Percentiles rank a stretch among this genome's conserved stretches.
These are phyloP conservation scores for Rhorus exstirpatorius DNA, from an alignment of 2,888 invertebrate species.

Conservation along the genomic window DNA sequence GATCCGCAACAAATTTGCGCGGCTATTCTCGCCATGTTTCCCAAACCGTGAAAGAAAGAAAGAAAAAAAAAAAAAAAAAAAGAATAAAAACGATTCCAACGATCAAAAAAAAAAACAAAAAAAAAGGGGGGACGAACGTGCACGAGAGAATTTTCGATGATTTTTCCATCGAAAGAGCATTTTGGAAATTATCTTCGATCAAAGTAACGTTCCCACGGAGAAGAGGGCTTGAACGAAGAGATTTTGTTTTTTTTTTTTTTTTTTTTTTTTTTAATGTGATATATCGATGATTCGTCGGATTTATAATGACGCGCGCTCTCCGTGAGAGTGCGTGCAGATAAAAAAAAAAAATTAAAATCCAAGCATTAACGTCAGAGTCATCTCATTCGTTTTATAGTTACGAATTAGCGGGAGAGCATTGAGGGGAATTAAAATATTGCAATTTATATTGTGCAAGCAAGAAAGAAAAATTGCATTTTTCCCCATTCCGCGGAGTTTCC, in stretches of 20 bases:
- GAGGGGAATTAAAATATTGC: too few species aligned
- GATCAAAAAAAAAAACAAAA: not conserved
- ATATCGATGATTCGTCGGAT: slow-evolving; percentile 68
- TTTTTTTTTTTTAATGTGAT: slow-evolving; percentile 67
- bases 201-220: not conserved
- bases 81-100: slow-evolving; percentile 48
- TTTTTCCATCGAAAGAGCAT: slow-evolving; percentile 14
- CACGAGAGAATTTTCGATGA: not conserved
- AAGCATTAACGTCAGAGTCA: slow-evolving; percentile 55
- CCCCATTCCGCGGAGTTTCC: too few species aligned
- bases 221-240: slow-evolving; percentile 8
- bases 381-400: slow-evolving; percentile 54
- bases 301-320: slow-evolving; percentile 65
- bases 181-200: slow-evolving; percentile 4
- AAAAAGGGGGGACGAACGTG: not conserved
- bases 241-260: slow-evolving; percentile 43
- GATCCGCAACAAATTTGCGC: slow-evolving; percentile 96
- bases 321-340: slow-evolving; percentile 61
- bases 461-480: too few species aligned
- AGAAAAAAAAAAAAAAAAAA: slow-evolving; percentile 41
- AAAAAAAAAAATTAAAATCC: slow-evolving; percentile 19
- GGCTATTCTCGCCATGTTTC: slow-evolving; percentile 92
- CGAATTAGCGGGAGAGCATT: too few species aligned
- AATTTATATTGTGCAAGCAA: too few species aligned
- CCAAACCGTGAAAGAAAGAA: slow-evolving; percentile 85